Evolutionary conservation across 2,888 invertebrate species (phyloP), one percentile per base, ranked within the genome.

Genomic region (Pseudanteris insignis): DNA sequence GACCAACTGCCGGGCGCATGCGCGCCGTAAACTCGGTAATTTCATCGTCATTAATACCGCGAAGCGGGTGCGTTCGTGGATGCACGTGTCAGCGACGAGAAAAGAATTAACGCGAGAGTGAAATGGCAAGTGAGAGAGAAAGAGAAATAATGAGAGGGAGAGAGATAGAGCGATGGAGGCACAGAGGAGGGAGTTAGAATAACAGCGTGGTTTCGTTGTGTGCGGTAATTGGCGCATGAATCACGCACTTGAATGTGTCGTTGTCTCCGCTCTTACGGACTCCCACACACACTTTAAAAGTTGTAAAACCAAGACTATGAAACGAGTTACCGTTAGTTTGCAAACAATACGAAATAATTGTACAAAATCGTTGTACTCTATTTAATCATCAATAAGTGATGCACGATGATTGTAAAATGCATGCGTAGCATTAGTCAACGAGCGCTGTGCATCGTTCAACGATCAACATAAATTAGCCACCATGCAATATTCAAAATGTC

Each of bases 191-290:
- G 6, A 18, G 18, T n/a, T n/a, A n/a, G n/a, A n/a, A n/a, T n/a
- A n/a, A n/a, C 46, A 36, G 34, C 50, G 65, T 63, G 15, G 65
- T 68, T 65, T 66, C 67, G 71, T 64, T 67, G 66, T 66, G 69
- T 67, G 66, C 66, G 71, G 68, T 75, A 75, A 75, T 74, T 74
- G 74, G 73, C 73, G 68, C 70, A 75, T 74, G 75, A 75, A 75
- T 75, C 75, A 74, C 72, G 70, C 69, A 69, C 72, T 70, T 63
- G 60, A 64, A 62, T 69, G 67, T 68, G 67, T 48, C 68, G 57
- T 34, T 66, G 66, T 68, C 65, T 65, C 43, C 29, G 29, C 55
- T 55, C 47, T 40, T 29, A 40, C 54, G 38, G 48, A 55, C 33
- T 50, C 53, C 32, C 60, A 38, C 48, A 28, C 38, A 53, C 61